phyloP scores from a whole-genome alignment of 2,888 invertebrate species.

The Aplocera efformata region DNA sequence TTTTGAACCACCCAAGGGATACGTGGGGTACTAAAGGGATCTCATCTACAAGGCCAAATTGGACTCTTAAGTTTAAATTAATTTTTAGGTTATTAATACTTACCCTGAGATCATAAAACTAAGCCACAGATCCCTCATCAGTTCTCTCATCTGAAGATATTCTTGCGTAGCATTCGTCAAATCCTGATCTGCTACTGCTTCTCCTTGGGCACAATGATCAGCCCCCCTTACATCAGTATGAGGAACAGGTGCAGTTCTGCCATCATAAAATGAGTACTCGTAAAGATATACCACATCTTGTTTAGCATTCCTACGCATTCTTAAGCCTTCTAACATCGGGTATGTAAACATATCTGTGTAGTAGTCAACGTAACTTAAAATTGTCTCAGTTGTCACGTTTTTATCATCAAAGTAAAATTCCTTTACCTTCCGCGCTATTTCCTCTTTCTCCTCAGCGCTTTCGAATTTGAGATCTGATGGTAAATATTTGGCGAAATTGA shows the following conservation, averaged over 20 bases:
- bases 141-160: constrained; percentile 1
- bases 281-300: constrained; percentile 7
- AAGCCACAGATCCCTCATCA: constrained; percentile 4
- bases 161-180: background rate
- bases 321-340: constrained; percentile 3
- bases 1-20: too few relatives aligned
- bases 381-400: constrained; percentile 1
- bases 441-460: constrained; percentile 19
- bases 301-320: background rate
- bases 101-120: constrained; percentile 14
- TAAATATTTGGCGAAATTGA: constrained; percentile 26
- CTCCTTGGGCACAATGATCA: constrained; percentile 2
- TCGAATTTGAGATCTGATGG: constrained; percentile 29
- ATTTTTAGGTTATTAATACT: background rate
- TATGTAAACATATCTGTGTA: constrained; percentile 7
- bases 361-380: constrained; percentile 8
- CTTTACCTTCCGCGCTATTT: constrained; percentile 24
- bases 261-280: constrained; percentile 6
- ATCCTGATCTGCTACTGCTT: background rate
- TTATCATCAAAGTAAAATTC: constrained; percentile 14
- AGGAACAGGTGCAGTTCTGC: constrained; percentile 3
- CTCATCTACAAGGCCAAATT: background rate
- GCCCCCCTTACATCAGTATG: constrained; percentile 1
- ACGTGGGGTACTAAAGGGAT: background rate
- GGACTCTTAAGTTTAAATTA: too few relatives aligned